Base-by-base conservation (phyloP, 2,888 invertebrate genomes). In the Pseudanteris insignis region DNA sequence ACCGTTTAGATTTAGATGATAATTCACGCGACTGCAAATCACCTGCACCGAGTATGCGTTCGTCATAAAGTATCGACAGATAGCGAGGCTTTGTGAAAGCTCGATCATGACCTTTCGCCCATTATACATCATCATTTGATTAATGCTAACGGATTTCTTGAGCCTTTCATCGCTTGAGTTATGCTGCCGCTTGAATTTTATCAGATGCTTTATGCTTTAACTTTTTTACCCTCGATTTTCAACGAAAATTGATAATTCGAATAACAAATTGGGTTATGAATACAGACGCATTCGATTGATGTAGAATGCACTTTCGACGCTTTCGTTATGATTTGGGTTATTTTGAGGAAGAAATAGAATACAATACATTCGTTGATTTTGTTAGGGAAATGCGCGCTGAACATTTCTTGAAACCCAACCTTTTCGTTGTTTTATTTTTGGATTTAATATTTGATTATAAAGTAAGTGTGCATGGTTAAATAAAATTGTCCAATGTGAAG, bases 81-180 rank as follows among this genome's bases (percentile, higher is more conserved):
- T 62, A 40, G 25, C 25, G 47, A 25, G 43, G 37, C 53, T 55
- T 51, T 50, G 64, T 53, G 65, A 62, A 58, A 53, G 47, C 37
- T 32, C 60, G 67, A 62, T 70, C 67, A 64, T 73, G 73, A 75
- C 71, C 75, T 70, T 70, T 74, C 65, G 57, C 66, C 58, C 66
- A 66, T 62, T 67, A 67, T 69, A 68, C 66, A 67, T 70, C 65
- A 66, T 69, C 50, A 9, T 44, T 41, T 53, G 63, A 58, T 63
- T 48, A 51, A 58, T 44, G 44, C 36, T 53, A 53, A 54, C 54
- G 57, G 58, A 50, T 63, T 48, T 29, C 33, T 18, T 12, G 18
- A 44, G 40, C 8, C 46, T 26, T 11, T 41, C 37, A 21, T 25
- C 44, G 12, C 24, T 30, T 30, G 34, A 57, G 41, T 30, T 37